Conservation (phyloP, 2,888 invertebrate genomes). For the Ctenicera cuprea region DNA sequence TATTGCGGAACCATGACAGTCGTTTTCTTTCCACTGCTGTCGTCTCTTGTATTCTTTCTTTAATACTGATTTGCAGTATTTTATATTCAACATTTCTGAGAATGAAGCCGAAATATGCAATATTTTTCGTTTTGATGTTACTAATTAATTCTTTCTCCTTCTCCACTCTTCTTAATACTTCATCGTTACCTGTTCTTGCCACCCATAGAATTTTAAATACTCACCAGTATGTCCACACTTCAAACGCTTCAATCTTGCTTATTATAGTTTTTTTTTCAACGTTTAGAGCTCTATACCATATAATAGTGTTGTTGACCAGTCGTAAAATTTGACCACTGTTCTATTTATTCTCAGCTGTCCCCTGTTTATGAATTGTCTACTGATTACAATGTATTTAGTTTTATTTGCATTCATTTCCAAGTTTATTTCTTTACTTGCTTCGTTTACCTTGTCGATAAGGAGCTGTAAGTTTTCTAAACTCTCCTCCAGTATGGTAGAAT, state of each 20-base stretch:
- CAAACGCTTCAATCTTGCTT: conserved; percentile 3
- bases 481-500: too few relatives aligned
- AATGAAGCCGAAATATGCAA: neutral
- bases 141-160: neutral
- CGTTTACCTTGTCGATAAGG: too few relatives aligned
- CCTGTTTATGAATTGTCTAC: too few relatives aligned
- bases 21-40: neutral
- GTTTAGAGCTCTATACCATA: too few relatives aligned
- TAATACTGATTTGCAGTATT: neutral
- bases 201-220: neutral
- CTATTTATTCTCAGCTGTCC: too few relatives aligned
- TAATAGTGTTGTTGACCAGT: too few relatives aligned
- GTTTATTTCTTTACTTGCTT: too few relatives aligned
- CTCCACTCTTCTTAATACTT: neutral
- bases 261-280: too few relatives aligned
- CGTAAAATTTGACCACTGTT: too few relatives aligned
- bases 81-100: neutral
- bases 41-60: neutral
- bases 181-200: neutral
- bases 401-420: too few relatives aligned
- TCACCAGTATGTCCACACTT: neutral
- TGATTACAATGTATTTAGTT: too few relatives aligned
- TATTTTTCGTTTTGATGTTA: neutral
- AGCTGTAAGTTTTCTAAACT: too few relatives aligned
- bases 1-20: neutral